These are phyloP conservation scores for Caenorhabditis imperialis DNA, from an alignment of 2,888 invertebrate genomes.

Conservation along the genomic window DNA sequence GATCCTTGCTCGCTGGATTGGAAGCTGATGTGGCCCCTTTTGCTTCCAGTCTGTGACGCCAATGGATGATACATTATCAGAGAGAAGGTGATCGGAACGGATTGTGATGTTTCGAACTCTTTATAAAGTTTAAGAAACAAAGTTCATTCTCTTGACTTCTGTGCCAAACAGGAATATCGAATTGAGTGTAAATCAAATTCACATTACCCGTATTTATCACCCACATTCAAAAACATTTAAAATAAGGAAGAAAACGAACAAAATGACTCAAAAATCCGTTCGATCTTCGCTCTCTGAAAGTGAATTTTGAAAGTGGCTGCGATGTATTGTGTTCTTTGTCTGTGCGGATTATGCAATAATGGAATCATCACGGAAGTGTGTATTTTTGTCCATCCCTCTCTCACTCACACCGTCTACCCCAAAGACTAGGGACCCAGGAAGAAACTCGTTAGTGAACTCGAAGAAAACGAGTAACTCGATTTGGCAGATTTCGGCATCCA, in stretches of 20 bases:
- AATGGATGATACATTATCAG: no score
- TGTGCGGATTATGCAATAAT: conserved; percentile 1
- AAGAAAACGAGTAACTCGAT: conserved; percentile 42
- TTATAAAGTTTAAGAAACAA: no score
- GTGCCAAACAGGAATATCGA: background rate
- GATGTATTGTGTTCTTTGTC: conserved; percentile 5
- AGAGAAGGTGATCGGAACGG: background rate
- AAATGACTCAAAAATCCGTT: no score
- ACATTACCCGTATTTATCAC: no score
- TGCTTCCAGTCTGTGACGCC: conserved; percentile 1
- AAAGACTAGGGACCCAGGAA: conserved; percentile 7
- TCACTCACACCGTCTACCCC: background rate
- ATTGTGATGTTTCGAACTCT: no score
- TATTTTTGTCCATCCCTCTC: background rate
- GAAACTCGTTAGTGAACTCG: conserved; percentile 35
- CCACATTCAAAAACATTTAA: no score
- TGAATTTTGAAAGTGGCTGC: no score
- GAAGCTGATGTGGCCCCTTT: conserved; percentile 11
- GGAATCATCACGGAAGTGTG: conserved; percentile 8
- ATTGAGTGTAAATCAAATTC: no score
- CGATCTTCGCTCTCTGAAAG: no score
- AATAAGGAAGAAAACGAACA: no score
- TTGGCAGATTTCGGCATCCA: conserved; percentile 40
- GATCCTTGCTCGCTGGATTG: conserved; percentile 19
- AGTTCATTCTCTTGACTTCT: no score